Conservation (phyloP, 2,113 vertebrate genomes). For the Puntigrus tetrazona region DNA sequence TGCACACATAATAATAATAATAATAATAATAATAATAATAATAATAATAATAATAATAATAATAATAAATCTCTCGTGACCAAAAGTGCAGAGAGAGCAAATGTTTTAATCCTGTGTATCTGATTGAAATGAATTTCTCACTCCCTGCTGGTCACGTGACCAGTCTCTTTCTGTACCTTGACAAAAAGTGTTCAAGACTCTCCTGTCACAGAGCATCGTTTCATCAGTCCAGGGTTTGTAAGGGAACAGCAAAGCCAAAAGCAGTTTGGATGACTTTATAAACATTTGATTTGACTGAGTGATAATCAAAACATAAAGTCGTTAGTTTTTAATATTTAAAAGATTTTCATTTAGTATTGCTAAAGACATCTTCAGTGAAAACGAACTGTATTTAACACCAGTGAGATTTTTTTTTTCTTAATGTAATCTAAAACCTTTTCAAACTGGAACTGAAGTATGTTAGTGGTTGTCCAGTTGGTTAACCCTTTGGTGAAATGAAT, state of each 20-base stretch:
- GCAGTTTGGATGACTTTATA: neutral
- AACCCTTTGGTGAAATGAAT: too few species aligned
- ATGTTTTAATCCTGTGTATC: too few species aligned
- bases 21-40: too few species aligned
- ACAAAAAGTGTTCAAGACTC: too few species aligned
- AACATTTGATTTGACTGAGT: neutral
- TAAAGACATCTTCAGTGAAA: neutral
- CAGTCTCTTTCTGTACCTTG: neutral
- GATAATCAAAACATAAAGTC: neutral
- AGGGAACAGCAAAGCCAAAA: neutral
- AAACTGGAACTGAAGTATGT: neutral
- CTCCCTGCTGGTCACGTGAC: neutral
- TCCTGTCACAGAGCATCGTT: too few species aligned
- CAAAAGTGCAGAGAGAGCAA: too few species aligned
- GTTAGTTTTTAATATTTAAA: neutral
- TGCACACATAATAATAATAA: neutral
- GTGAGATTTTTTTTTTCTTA: neutral
- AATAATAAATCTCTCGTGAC: too few species aligned
- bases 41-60: too few species aligned
- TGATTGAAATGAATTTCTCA: too few species aligned
- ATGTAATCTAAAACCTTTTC: neutral
- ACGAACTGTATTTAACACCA: neutral
- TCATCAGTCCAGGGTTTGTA: neutral
- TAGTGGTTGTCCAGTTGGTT: neutral
- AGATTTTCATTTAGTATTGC: neutral